Base-by-base conservation (phyloP, 2,113 vertebrate genomes). In the Semnopithecus entellus region DNA sequence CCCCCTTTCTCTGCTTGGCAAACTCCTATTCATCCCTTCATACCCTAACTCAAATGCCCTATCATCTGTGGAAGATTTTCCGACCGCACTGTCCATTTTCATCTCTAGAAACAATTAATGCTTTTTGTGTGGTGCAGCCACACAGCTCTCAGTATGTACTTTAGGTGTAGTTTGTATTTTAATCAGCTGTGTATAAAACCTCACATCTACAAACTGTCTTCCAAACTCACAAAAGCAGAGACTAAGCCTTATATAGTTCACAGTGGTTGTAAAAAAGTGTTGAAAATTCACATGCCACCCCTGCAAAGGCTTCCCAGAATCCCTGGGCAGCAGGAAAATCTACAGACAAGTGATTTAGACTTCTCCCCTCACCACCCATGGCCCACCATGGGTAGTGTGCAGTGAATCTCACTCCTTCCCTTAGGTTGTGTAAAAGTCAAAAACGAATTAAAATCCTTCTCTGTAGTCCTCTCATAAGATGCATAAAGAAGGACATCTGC, bases 361-460 rank as follows among this genome's bases (percentile, higher is more conserved):
- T 23, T 72, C 10, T 61, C 14, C 27, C 30, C 0, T 1, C 3
- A n/a, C 23, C 5, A 2, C 22, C 0, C 17, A 9, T 4, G 25
- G 7, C 73, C 73, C 32, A 12, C 20, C 7, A 1, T 0, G 0
- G 32, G 75, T 11, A 61, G 10, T 16, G 14, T 7, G 1, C 43
- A 7, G 22, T 2, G 4, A 3, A 32, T 5, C 40, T 38, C 25
- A 0, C 6, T 32, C 27, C 27, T 25, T 35, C 30, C n/a, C n/a
- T 45, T 14, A 50, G 66, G 22, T 6, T 38, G 4, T 9, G 7
- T 18, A 68, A 68, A 55, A 32, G 4, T 18, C 45, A 48, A 52
- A 50, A 61, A 18, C 17, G 66, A 86, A 90, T 5, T 13, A 73
- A 30, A 50, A 55, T 10, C 73, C 73, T 55, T 25, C 70, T 50